phyloP scores from a whole-genome alignment of 2,888 invertebrate genomes.

The Drosophila ustulata region DNA sequence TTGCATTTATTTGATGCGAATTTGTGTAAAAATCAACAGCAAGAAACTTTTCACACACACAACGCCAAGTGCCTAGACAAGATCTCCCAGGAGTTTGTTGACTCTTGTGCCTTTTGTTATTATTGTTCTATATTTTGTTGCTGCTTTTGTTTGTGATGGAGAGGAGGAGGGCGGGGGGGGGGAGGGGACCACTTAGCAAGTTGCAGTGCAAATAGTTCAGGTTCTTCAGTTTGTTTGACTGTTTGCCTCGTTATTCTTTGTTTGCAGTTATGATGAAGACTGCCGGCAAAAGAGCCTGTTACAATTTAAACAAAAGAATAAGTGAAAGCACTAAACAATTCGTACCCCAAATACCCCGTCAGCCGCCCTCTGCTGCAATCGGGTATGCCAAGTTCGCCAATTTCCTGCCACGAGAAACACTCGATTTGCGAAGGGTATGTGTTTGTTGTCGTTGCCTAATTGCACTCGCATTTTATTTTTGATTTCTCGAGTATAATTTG shows the following conservation, averaged over 20 bases:
- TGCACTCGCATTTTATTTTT: slow-evolving; percentile 2
- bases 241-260: slow-evolving; percentile 62
- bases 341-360: slow-evolving; percentile 27
- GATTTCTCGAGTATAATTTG: slow-evolving; percentile 55
- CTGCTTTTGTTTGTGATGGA: slow-evolving; percentile 3
- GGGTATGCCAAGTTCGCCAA: neutral
- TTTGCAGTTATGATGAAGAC: slow-evolving; percentile 72
- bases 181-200: slow-evolving; percentile 51
- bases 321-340: slow-evolving; percentile 55
- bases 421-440: slow-evolving; percentile 14
- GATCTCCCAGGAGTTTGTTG: slow-evolving; percentile 39
- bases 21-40: neutral
- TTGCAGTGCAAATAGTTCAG: slow-evolving; percentile 64
- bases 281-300: slow-evolving; percentile 30
- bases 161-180: neutral
- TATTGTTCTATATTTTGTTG: slow-evolving; percentile 2
- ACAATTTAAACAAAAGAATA: slow-evolving; percentile 67
- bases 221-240: slow-evolving; percentile 53
- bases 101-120: slow-evolving; percentile 40
- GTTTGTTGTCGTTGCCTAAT: slow-evolving; percentile 4
- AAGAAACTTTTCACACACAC: neutral
- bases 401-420: neutral
- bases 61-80: neutral
- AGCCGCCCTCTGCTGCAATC: neutral
- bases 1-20: neutral